Conservation (phyloP, 2,797 vertebrate species). For the Myiotriccus ornatus region DNA sequence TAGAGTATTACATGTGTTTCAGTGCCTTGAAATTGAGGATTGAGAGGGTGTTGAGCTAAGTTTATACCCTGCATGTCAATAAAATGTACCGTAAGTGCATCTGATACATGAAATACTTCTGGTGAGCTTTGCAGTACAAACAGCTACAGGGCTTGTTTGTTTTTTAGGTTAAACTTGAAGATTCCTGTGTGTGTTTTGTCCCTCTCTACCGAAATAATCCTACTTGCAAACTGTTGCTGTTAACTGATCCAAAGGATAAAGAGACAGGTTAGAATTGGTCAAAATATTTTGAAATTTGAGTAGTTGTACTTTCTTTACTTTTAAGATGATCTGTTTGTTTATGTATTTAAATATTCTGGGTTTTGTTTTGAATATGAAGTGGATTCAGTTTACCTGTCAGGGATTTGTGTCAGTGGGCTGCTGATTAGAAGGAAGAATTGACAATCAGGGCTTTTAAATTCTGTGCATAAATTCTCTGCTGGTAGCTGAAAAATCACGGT, state of each 20-base stretch:
- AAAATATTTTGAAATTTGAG: not conserved
- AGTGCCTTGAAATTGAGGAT: not conserved
- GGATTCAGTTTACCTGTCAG: not conserved
- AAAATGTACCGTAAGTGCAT: not conserved
- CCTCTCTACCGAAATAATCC: conserved; percentile 70
- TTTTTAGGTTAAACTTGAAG: conserved; percentile 75
- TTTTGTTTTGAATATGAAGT: not conserved
- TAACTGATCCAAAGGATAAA: conserved; percentile 74
- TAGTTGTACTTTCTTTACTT: conserved; percentile 1
- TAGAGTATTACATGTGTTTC: not conserved
- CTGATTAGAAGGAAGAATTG: not conserved
- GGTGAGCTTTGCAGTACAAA: not conserved
- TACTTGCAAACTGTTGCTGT: conserved; percentile 69
- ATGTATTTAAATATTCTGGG: not conserved
- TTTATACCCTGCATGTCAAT: not conserved
- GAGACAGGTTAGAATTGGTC: conserved; percentile 70
- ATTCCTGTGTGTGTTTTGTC: conserved; percentile 62
- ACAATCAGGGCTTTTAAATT: not conserved
- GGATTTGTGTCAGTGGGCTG: not conserved
- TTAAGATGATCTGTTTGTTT: not conserved
- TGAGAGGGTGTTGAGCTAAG: not conserved
- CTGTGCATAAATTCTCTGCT: not conserved
- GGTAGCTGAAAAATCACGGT: not conserved
- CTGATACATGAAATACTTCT: not conserved
- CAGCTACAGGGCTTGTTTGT: conserved; percentile 45